Conservation (phyloP, 35 echinoderm and acorn worm genomes). For the Stichopus chloronotus region DNA sequence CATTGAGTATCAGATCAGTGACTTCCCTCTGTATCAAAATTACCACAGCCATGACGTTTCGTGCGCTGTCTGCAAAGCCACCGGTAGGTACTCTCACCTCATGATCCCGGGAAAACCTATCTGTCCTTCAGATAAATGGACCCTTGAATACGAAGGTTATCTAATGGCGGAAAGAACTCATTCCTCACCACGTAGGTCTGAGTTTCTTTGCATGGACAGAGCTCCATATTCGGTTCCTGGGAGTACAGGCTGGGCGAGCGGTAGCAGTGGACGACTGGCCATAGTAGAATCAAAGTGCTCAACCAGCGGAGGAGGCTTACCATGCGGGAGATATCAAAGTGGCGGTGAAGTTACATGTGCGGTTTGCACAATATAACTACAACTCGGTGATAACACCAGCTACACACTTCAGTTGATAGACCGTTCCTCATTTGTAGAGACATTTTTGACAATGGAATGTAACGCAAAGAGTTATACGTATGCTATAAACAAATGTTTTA, state of each 20-base stretch:
- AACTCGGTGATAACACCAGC: background rate
- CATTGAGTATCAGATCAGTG: background rate
- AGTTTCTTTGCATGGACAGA: slow-evolving; percentile 33
- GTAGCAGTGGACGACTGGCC: background rate
- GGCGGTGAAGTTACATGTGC: slow-evolving; percentile 43
- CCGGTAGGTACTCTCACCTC: background rate
- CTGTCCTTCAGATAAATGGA: slow-evolving; percentile 43
- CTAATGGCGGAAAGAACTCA: slow-evolving; percentile 27
- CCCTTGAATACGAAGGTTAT: slow-evolving; percentile 44
- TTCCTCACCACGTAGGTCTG: background rate
- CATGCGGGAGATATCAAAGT: background rate
- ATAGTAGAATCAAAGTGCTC: slow-evolving; percentile 37
- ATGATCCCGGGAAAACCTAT: slow-evolving; percentile 41
- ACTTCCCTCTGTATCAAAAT: background rate
- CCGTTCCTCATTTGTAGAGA: too few relatives aligned
- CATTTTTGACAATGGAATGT: too few relatives aligned
- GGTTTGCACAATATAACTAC: slow-evolving; percentile 1
- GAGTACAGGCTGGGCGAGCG: background rate
- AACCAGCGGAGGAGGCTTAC: slow-evolving; percentile 24
- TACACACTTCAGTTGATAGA: background rate
- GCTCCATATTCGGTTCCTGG: background rate
- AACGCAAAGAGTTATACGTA: too few relatives aligned
- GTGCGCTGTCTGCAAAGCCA: slow-evolving; percentile 23
- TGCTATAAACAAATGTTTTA: too few relatives aligned
- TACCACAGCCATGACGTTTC: slow-evolving; percentile 26